Conservation (phyloP, 2,888 invertebrate species). For the Byasa hedistus region DNA sequence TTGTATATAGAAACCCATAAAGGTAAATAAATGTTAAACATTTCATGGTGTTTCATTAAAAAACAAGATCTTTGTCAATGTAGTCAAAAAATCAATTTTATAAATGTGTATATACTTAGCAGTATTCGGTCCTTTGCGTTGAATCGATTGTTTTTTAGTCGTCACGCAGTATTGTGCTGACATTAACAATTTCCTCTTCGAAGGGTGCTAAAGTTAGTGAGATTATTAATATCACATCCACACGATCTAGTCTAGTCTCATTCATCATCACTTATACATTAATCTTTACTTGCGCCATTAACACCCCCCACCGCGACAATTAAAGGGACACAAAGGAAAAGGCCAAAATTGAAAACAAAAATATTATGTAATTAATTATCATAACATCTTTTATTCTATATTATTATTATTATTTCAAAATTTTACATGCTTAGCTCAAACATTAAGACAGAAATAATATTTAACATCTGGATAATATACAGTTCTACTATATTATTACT, state of each 20-base stretch:
- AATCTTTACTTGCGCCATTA: no score
- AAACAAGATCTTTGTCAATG: neutral
- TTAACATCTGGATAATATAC: constrained; percentile 80
- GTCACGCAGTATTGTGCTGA: no score
- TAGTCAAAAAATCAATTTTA: no score
- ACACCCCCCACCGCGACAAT: no score
- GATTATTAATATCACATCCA: no score
- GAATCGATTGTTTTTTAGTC: no score
- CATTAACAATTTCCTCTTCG: no score
- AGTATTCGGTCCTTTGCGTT: no score
- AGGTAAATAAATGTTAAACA: constrained; percentile 52
- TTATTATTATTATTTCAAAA: constrained; percentile 79
- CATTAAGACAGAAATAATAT: constrained; percentile 79
- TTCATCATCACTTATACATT: no score
- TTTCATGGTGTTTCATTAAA: constrained; percentile 34
- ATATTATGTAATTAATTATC: constrained; percentile 78
- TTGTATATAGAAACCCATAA: constrained; percentile 52
- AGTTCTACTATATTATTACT: constrained; percentile 70
- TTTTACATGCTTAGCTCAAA: constrained; percentile 80
- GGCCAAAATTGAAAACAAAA: constrained; percentile 59
- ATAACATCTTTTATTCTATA: constrained; percentile 81
- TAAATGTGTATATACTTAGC: no score
- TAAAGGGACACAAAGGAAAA: constrained; percentile 44
- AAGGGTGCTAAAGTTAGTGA: no score
- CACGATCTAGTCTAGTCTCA: no score